phyloP scores from a whole-genome alignment of 2,113 vertebrate genomes.

The Phrynosoma blainvillii region DNA sequence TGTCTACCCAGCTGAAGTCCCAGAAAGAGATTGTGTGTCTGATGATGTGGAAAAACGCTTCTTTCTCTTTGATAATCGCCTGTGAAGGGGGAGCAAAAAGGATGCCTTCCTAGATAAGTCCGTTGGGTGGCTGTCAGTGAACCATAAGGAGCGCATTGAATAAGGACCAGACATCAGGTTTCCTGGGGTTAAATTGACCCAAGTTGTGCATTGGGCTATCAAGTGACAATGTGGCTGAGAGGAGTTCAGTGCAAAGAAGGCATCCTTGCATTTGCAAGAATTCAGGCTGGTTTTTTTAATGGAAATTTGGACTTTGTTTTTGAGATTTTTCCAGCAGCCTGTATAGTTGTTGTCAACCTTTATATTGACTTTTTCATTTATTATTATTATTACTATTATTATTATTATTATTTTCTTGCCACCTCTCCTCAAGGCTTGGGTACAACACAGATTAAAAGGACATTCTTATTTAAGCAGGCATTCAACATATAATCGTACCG shows the following conservation, averaged over 20 bases:
- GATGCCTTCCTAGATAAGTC: background rate
- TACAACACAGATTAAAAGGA: no score
- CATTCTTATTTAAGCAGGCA: no score
- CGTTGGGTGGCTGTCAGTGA: background rate
- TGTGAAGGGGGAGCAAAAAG: background rate
- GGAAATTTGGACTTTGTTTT: background rate
- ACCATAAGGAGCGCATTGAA: no score
- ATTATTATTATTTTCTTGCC: no score
- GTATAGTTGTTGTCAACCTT: no score
- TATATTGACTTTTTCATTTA: no score
- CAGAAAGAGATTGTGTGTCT: background rate
- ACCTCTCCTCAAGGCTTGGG: no score
- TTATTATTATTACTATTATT: no score
- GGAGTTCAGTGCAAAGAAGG: background rate
- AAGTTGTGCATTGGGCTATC: no score
- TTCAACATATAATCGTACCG: no score
- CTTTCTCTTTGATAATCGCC: background rate
- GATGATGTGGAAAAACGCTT: background rate
- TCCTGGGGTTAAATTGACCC: background rate
- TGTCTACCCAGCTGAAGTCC: background rate
- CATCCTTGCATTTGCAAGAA: background rate
- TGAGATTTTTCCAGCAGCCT: no score
- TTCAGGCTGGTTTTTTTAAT: background rate
- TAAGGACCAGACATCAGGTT: background rate
- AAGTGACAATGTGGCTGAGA: no score